Base-by-base conservation (phyloP, 2,113 vertebrate species). In the Setophaga kirtlandii region DNA sequence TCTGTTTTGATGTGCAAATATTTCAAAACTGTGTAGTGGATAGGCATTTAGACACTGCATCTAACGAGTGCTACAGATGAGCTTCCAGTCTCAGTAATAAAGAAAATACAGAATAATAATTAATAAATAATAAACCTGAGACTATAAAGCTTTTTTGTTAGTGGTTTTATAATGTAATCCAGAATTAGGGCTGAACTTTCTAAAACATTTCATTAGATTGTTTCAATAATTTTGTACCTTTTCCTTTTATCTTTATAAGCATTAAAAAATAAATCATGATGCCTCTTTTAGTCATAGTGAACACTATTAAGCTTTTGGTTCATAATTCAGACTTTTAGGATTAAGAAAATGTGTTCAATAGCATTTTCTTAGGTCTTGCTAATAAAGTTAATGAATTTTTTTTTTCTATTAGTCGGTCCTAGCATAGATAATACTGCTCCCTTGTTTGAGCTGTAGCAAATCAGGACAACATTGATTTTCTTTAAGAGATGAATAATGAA, bases 1-100 rank as follows among this genome's bases (percentile, higher is more conserved):
- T 87, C 79, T n/a, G 88, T 97, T 98, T 97, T 98, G 97, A 98
- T 98, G 95, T 98, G 97, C 95, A 98, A 98, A 98, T 98, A 93
- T 95, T 96, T 97, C 93, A 92, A 69, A 97, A 91, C 91, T 83
- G 35, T 69, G 50, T 28, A 73, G 67, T 87, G 94, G 73, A 74
- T 39, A 76, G 73, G 89, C 63, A 20, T 47, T 93, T 76, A 93
- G 89, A 73, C 84, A 59, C 79, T 93, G 0, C 52, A 33, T 55
- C 92, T 65, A 83, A 87, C 90, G 75, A 68, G 39, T n/a, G 75
- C 37, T 75, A 15, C 71, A 53, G 56, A 71, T 70, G 47, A 91
- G 12, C 39, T 96, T 90, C 64, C 62, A 69, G 77, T 35, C 33
- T 82, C 68, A 33, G 70, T 56, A 49, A 69, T 33, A 69, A 47